Conservation (phyloP, 2,888 invertebrate species). For the Machimus rusticus region DNA sequence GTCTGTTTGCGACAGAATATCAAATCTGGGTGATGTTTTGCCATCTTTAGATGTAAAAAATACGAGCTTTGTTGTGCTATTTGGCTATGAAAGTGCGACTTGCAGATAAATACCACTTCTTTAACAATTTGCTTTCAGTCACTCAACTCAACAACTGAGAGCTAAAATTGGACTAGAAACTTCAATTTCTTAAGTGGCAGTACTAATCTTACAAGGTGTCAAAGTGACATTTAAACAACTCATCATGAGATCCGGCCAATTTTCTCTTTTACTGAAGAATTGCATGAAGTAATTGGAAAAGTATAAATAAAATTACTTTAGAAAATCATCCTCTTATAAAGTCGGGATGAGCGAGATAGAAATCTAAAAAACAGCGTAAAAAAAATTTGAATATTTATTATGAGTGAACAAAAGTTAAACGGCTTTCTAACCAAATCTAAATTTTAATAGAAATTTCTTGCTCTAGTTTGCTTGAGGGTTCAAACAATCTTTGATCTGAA, state of each 20-base stretch:
- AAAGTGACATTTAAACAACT: background rate
- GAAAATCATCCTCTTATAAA: background rate
- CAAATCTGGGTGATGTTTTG: conserved; percentile 99
- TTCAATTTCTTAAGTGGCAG: background rate
- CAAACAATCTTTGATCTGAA: no score
- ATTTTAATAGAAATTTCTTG: no score
- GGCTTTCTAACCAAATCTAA: no score
- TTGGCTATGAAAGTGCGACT: background rate
- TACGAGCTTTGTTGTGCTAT: background rate
- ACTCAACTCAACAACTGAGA: background rate
- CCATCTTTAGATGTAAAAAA: conserved; percentile 71
- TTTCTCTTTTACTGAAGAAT: background rate
- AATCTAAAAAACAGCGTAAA: background rate
- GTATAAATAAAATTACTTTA: background rate
- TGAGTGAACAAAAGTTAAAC: background rate
- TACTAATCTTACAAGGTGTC: background rate
- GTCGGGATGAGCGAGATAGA: background rate
- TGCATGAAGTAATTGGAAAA: background rate
- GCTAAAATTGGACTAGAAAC: background rate
- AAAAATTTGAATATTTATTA: background rate
- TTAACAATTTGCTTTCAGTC: background rate
- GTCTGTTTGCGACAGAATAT: conserved; percentile 99
- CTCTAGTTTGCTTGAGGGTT: no score
- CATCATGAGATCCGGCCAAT: background rate
- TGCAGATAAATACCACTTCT: background rate